A percentile compares a stretch with the other conserved stretches of the same genome.
Conservation (phyloP, 2,113 vertebrate genomes). For the Planiliza haematocheilus region DNA sequence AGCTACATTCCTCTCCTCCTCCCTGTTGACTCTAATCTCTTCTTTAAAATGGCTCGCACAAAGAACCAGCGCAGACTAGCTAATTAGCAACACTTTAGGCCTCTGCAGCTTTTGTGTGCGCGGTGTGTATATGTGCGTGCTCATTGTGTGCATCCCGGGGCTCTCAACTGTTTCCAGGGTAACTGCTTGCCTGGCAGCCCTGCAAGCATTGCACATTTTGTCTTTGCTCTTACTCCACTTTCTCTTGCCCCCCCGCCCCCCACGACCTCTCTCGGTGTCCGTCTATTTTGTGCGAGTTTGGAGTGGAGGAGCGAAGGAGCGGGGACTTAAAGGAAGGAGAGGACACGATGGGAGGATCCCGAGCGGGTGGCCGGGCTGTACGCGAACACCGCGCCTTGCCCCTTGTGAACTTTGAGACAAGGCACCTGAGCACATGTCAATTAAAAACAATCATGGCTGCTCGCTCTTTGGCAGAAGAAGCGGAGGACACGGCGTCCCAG, state of each 20-base stretch:
- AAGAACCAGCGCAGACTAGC: conserved; percentile 81
- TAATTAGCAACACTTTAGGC: conserved; percentile 88
- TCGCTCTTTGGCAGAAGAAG: conserved; percentile 54
- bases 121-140: conserved; percentile 60
- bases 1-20: conserved; percentile 77
- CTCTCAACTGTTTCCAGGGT: conserved; percentile 84
- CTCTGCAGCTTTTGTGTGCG: conserved; percentile 80
- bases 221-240: conserved; percentile 62
- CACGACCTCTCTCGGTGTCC: conserved; percentile 54
- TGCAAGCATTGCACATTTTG: conserved; percentile 75
- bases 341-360: conserved; percentile 17
- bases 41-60: conserved; percentile 83
- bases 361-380: conserved; percentile 13
- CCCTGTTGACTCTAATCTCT: conserved; percentile 86
- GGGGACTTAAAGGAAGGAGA: conserved; percentile 23
- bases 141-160: conserved; percentile 72
- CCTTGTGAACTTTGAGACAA: conserved; percentile 62
- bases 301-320: conserved; percentile 35
- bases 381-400: conserved; percentile 18
- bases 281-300: conserved; percentile 23
- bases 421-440: conserved; percentile 63
- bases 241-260: conserved; percentile 53
- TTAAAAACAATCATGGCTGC: conserved; percentile 71
- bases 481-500: conserved; percentile 20
- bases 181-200: conserved; percentile 79